Base-by-base conservation (phyloP, 2,888 invertebrate genomes). In the Tridacna crocea region DNA sequence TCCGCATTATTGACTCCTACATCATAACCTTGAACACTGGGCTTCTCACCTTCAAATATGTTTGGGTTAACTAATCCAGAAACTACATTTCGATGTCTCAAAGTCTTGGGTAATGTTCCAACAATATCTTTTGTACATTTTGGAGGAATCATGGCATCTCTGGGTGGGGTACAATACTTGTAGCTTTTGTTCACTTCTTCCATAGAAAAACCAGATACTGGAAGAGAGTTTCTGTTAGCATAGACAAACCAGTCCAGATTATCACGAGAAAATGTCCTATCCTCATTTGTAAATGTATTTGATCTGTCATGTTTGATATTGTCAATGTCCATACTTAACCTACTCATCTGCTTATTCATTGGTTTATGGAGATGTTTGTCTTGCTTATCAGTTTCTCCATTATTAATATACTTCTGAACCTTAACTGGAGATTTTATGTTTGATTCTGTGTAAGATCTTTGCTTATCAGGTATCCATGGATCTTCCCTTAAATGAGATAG, bases 241-340 rank as follows among this genome's bases (percentile, higher is more conserved):
- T 92, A 92, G 19, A 92, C 92, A 58, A 91, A 76, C 91, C 92
- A 92, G 82, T 92, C 91, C 55, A 90, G 80, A 77, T 88, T 91
- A 61, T 91, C 91, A 58, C 83, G 82, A 61, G 90, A 77, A 26
- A 78, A 75, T 55, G 80, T 75, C 24, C 79, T 82, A 15, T 84
- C 75, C 61, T 87, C 87, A 51, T 72, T 81, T 22, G 79, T 82
- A 63, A 82, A 73, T 26, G 89, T 87, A 63, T 83, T 75, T 6
- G 87, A 83, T 51, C 88, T 80, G 17, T 76, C 72, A 80, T 80
- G 83, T 17, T 75, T 75, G 13, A 19, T 26, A 24, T 47, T 61
- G 24, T 61, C 61, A 48, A 48, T 66, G 58, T 82, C 82, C 26
- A 79, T 48, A 51, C 75, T 83, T 36, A 83, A 72, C 47, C 82